Base-by-base conservation (phyloP, 2,797 vertebrate species). In the Parotocinclus haroldoi region DNA sequence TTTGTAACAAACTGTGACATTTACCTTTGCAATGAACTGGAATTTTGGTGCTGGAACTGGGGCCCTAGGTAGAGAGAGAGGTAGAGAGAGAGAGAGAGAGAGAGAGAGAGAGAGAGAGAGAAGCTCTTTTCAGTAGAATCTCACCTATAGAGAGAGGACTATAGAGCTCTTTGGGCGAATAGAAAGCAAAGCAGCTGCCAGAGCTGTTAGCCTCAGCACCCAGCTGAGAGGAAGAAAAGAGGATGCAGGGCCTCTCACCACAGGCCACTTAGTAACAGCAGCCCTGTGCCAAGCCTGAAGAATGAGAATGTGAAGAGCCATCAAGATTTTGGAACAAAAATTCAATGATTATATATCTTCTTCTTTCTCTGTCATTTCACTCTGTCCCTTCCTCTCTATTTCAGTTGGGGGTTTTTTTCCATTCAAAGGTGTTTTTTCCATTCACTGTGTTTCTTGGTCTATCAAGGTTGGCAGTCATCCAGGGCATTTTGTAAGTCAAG, bases 131-230 rank as follows among this genome's bases (percentile, higher is more conserved):
- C 69, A 76, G 83, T 88, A 87, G 78, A 82, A 81, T 89, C 89
- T 92, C 90, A 92, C 90, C 91, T 93, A 91, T 86, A 80, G 91
- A 87, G 92, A 84, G 78, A 83, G 63, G 80, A 90, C 88, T 90
- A 90, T 88, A 83, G 91, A 38, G 57, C 70, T 73, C 70, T 67
- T 63, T 67, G 60, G 73, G 81, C 75, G 85, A 88, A 89, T 90
- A 87, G 89, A 92, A 83, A 81, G 83, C 80, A 80, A 89, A 90
- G 90, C 93, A 93, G 92, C 92, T 93, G 93, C 89, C 90, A 83
- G 87, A 88, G 90, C 90, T 92, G 89, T 92, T 89, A 88, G 88
- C 88, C 87, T 83, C 78, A 90, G 90, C 87, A 89, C 90, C 91
- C 89, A 84, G 87, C 72, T 76, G 90, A 83, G 90, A 78, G 39